Evolutionary conservation across 2,888 invertebrate species (phyloP).

Genomic region (Hymenopus coronatus): DNA sequence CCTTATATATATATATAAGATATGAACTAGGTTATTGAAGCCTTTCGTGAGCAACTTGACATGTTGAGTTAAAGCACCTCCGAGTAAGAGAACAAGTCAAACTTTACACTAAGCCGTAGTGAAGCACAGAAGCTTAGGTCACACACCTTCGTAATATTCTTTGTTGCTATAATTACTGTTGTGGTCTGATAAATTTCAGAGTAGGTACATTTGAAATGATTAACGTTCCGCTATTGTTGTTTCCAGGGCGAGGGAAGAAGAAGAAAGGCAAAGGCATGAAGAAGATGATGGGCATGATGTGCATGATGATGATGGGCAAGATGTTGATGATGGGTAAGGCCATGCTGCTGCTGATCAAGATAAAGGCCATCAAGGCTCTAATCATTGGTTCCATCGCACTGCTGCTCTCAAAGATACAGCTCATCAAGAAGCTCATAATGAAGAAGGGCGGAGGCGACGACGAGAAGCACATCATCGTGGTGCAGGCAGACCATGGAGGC

Average conservation of each 20-base stretch:
- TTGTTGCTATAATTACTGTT: no score
- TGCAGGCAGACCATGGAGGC: conserved; percentile 33
- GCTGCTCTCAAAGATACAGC: conserved; percentile 37
- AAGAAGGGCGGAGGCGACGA: conserved; percentile 35
- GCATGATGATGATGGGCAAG: conserved; percentile 58
- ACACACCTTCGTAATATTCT: no score
- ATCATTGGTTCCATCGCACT: conserved; percentile 39
- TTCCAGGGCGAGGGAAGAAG: conserved; percentile 57
- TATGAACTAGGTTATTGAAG: no score
- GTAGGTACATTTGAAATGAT: no score
- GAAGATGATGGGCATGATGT: conserved; percentile 60
- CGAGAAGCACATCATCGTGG: conserved; percentile 40
- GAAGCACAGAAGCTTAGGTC: no score
- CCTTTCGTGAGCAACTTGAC: no score
- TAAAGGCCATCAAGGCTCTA: conserved; percentile 43
- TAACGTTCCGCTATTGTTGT: neutral
- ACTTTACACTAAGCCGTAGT: no score
- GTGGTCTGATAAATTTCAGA: no score
- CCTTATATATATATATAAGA: no score
- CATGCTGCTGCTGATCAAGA: conserved; percentile 60
- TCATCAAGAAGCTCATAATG: conserved; percentile 37
- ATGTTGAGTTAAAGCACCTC: no score
- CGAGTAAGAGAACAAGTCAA: no score
- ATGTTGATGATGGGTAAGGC: conserved; percentile 62
- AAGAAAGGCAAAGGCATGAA: conserved; percentile 62